Conservation (phyloP, 2,888 invertebrate species). For the Drosophila mulleri region DNA sequence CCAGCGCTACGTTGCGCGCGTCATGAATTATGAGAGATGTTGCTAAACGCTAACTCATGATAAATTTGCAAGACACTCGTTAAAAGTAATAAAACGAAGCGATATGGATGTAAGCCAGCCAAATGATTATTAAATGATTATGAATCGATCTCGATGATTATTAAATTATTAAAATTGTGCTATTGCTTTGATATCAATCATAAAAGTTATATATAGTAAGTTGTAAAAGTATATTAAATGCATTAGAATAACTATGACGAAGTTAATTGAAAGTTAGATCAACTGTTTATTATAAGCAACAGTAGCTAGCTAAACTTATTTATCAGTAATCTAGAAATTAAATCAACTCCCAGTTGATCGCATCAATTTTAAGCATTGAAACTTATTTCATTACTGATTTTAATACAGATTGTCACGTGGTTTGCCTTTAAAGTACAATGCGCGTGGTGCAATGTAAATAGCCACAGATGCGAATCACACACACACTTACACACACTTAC, state of each 20-base stretch:
- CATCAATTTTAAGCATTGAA: neutral
- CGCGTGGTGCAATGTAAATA: constrained; percentile 11
- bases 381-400: neutral
- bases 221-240: too few species aligned
- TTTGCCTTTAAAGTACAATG: neutral
- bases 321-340: neutral
- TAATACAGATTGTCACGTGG: neutral
- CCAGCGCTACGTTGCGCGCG: constrained; percentile 20
- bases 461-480: constrained; percentile 27
- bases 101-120: neutral
- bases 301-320: too few species aligned
- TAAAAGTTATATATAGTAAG: too few species aligned
- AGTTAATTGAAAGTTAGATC: too few species aligned
- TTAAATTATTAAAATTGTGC: too few species aligned
- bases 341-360: neutral
- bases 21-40: constrained; percentile 59
- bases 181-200: too few species aligned
- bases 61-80: constrained; percentile 31
- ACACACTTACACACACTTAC: neutral
- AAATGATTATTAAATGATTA: neutral
- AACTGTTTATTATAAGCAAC: too few species aligned
- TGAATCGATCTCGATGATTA: too few species aligned
- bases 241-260: too few species aligned
- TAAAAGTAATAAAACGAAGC: constrained; percentile 9
- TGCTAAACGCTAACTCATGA: constrained; percentile 42